phyloP scores from a whole-genome alignment of 2,797 vertebrate genomes.

The Scomberomorus guttatus region DNA sequence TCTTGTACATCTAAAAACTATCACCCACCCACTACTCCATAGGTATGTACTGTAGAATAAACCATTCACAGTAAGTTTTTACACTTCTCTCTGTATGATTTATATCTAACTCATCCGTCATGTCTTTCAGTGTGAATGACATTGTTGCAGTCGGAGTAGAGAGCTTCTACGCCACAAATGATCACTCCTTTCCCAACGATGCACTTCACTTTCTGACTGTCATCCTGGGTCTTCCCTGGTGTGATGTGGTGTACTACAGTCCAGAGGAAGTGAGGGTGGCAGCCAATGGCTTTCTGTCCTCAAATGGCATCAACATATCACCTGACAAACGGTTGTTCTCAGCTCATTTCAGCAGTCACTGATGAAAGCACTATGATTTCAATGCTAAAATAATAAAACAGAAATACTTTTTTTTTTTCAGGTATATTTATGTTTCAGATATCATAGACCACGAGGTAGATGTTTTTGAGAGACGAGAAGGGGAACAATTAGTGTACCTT shows the following conservation, averaged over 20 bases:
- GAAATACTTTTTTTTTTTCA: constrained; percentile 20
- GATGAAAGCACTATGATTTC: neutral
- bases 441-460: constrained; percentile 70
- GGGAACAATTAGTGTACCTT: constrained; percentile 65
- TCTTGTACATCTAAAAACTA: constrained; percentile 88
- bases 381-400: neutral
- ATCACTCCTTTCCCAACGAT: constrained; percentile 81
- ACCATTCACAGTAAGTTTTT: neutral
- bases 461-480: constrained; percentile 74
- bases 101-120: neutral
- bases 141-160: constrained; percentile 90
- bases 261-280: constrained; percentile 89
- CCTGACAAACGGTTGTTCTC: constrained; percentile 85
- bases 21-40: constrained; percentile 87
- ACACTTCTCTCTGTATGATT: neutral
- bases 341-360: neutral
- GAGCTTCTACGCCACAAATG: constrained; percentile 93
- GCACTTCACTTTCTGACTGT: constrained; percentile 36
- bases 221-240: constrained; percentile 82
- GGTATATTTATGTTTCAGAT: constrained; percentile 81
- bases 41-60: constrained; percentile 76
- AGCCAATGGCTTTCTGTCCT: constrained; percentile 82
- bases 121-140: constrained; percentile 89
- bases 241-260: constrained; percentile 90
- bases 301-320: constrained; percentile 93